Base-by-base conservation (phyloP, 2,888 invertebrate genomes). In the Lithophane leautieri region DNA sequence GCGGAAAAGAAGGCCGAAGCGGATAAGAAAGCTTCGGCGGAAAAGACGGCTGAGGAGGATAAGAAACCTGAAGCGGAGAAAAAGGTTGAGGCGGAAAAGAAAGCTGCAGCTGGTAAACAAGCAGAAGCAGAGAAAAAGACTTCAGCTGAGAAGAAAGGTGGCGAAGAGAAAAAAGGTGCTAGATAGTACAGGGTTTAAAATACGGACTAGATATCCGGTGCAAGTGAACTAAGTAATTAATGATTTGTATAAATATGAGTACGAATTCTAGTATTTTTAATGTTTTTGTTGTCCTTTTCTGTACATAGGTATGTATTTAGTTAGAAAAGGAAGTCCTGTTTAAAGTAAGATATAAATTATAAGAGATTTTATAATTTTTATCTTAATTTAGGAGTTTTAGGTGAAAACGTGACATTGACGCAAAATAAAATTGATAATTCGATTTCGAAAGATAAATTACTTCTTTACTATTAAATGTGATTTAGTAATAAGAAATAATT, bases 141-240 rank as follows among this genome's bases (percentile, higher is more conserved):
- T 65, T 75, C 76, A 2, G 6, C 63, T 40, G 78, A 78, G 40
- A 85, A 76, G 11, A 83, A 69, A 72, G 60, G 58, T 19, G 81
- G 76, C 14, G 78, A 76, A 68, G 76, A 86, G 42, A 88, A 90
- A 78, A 93, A 94, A 85, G 94, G 94, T 90, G 94, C 92, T 89
- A 96, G 96, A 94, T 96, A 96, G 93, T 95, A 94, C 89, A 93
- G 91, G 93, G 90, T 90, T 78, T 74, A 75, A 86, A 86, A 80
- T 75, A 75, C 40, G 60, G 72, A 76, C 73, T 79, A 83, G 73
- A 81, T 76, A 78, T 78, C 78, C 61, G 70, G 81, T 85, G 88
- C 82, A 79, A 79, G 73, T 78, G 87, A 76, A 84, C 79, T 83
- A 83, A 73, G 47, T 81, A 80, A 81, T 81, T 73, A 78, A 76